These are phyloP conservation scores for Aurelia sp. DNA, from an alignment of 30 jellyfish, hydroid and myxozoan species.

Conservation along the genomic window DNA sequence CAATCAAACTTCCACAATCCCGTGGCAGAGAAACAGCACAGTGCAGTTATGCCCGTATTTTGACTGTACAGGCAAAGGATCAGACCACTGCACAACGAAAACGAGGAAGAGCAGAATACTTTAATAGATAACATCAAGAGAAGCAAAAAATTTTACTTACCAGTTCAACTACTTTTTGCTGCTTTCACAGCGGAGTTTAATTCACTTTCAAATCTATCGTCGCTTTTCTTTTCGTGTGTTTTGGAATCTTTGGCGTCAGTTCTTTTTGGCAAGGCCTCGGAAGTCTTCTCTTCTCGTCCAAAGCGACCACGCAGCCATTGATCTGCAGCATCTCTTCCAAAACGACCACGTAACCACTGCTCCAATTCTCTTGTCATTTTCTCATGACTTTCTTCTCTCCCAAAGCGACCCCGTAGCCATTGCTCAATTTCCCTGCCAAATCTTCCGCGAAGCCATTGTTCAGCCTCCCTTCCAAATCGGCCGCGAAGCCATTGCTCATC, in stretches of 20 bases:
- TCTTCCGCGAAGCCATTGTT: conserved; percentile 83
- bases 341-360: conserved; percentile 69
- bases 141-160: conserved; percentile 7
- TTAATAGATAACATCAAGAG: too few species aligned
- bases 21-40: too few species aligned
- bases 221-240: conserved; percentile 20
- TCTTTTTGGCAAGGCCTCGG: conserved; percentile 42
- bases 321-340: conserved; percentile 50
- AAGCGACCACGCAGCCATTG: conserved; percentile 68
- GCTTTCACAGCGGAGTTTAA: conserved; percentile 8
- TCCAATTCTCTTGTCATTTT: conserved; percentile 42
- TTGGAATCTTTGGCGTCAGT: conserved; percentile 25
- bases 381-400: conserved; percentile 49
- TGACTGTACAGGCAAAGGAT: too few species aligned
- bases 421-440: conserved; percentile 79
- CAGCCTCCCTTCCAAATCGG: conserved; percentile 75
- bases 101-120: too few species aligned
- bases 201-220: conserved; percentile 19
- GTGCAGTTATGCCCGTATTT: too few species aligned
- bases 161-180: conserved; percentile 37
- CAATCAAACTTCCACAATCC: too few species aligned
- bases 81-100: too few species aligned
- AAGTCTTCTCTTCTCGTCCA: conserved; percentile 36
- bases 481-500: conserved; percentile 85
- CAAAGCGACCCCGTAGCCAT: conserved; percentile 77